Conservation (phyloP, 2,888 invertebrate species). For the Lithophane semibrunnea region DNA sequence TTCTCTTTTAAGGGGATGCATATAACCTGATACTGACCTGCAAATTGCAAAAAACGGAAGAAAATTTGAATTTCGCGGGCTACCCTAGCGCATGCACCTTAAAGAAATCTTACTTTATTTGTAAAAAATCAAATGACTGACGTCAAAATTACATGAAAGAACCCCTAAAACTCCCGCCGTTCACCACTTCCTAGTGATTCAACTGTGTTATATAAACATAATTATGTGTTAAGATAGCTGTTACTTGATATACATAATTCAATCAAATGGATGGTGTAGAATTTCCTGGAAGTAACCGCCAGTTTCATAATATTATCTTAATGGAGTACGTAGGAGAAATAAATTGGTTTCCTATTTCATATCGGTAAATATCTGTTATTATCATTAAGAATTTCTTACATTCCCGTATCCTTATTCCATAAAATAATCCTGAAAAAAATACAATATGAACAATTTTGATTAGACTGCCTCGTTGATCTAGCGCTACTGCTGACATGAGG, state of each 20-base stretch:
- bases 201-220: background rate
- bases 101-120: background rate
- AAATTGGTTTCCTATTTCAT: constrained; percentile 42
- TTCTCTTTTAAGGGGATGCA: background rate
- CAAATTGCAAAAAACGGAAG: too few species aligned
- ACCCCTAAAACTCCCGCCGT: too few species aligned
- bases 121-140: too few species aligned
- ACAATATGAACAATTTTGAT: constrained; percentile 2
- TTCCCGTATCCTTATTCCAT: background rate
- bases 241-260: constrained; percentile 3
- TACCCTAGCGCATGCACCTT: too few species aligned
- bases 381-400: background rate
- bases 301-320: constrained; percentile 14
- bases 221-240: background rate
- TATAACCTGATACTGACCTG: too few species aligned
- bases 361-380: constrained; percentile 16
- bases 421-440: background rate
- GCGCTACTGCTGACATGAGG: background rate
- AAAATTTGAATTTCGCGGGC: too few species aligned
- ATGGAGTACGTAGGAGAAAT: constrained; percentile 11
- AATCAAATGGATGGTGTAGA: constrained; percentile 11
- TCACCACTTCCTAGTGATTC: background rate
- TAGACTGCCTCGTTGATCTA: background rate
- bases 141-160: too few species aligned
- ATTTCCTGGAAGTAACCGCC: constrained; percentile 7